phyloP scores from a whole-genome alignment of 2,797 vertebrate genomes.

The Aldrovandia affinis region DNA sequence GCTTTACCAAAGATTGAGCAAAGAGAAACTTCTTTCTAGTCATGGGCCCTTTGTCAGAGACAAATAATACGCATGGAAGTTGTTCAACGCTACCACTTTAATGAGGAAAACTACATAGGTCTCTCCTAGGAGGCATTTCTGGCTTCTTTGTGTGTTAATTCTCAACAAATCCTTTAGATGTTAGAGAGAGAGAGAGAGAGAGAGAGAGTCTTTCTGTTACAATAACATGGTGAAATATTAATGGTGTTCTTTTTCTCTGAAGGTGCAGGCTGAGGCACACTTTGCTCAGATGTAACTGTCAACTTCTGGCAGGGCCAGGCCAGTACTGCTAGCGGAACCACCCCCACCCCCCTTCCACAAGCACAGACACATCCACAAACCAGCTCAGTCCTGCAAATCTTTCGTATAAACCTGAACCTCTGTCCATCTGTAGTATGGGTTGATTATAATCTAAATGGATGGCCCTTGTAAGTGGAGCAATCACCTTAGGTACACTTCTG shows the following conservation, averaged over 20 bases:
- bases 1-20: not conserved
- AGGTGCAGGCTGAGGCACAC: not conserved
- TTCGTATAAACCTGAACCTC: no score
- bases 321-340: not conserved
- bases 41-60: not conserved
- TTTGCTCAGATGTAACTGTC: not conserved
- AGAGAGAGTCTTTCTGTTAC: not conserved
- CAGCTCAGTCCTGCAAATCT: not conserved
- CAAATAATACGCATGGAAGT: not conserved
- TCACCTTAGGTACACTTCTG: not conserved
- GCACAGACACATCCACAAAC: not conserved
- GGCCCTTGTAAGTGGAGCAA: not conserved
- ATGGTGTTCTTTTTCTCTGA: not conserved
- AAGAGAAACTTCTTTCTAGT: not conserved
- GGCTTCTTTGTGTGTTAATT: not conserved
- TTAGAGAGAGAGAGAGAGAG: not conserved
- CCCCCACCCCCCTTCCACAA: not conserved
- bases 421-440: not conserved
- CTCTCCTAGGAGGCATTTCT: not conserved
- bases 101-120: constrained; percentile 7
- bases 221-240: not conserved
- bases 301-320: not conserved
- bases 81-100: not conserved
- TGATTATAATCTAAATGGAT: not conserved
- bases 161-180: not conserved